Conservation (phyloP, 2,888 invertebrate species). For the Rhamphomyia laevipes region DNA sequence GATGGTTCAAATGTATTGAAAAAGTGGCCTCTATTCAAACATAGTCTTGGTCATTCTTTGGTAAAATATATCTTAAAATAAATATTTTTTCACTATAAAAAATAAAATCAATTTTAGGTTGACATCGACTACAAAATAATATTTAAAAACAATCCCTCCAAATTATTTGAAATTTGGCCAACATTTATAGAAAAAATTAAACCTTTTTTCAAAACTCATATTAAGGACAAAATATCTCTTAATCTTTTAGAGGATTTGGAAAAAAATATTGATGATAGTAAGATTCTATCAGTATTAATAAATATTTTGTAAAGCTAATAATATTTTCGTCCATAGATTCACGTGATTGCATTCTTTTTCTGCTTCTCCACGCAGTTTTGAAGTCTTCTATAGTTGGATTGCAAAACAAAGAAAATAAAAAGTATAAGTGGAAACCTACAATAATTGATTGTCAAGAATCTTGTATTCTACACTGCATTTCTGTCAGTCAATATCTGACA, state of each 20-base stretch:
- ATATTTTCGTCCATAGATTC: background rate
- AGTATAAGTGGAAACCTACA: constrained; percentile 8
- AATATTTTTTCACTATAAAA: background rate
- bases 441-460: background rate
- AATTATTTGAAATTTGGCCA: background rate
- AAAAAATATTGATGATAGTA: constrained; percentile 5
- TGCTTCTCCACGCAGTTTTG: constrained; percentile 4
- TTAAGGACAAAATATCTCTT: background rate
- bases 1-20: background rate
- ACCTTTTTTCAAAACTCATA: background rate
- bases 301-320: background rate
- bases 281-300: background rate
- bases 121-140: constrained; percentile 7
- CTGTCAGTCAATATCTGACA: too few relatives aligned
- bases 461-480: too few relatives aligned
- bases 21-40: constrained; percentile 10
- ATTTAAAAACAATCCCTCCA: background rate
- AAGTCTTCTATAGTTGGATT: constrained; percentile 4
- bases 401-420: constrained; percentile 4
- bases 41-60: constrained; percentile 6
- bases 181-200: background rate
- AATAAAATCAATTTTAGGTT: constrained; percentile 4
- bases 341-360: constrained; percentile 5
- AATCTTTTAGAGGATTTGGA: constrained; percentile 1
- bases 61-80: background rate